These are phyloP conservation scores for Elephantulus edwardii DNA, from an alignment of 2,113 vertebrate species.

Conservation along the genomic window DNA sequence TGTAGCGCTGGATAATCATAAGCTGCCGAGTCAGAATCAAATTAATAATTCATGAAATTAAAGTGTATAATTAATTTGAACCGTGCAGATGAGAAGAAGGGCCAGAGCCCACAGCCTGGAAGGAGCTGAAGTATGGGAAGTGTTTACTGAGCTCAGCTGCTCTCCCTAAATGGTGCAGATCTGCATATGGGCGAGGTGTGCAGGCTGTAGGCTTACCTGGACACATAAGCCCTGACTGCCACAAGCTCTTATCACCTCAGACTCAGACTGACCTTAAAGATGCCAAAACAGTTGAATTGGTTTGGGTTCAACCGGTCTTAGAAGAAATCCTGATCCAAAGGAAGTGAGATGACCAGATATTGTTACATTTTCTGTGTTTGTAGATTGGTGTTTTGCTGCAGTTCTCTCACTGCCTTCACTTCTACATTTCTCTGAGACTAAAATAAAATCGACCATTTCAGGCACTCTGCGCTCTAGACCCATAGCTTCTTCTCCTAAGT, in stretches of 20 bases:
- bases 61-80: conserved; percentile 99
- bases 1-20: conserved; percentile 94
- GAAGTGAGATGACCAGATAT: background rate
- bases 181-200: background rate
- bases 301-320: background rate
- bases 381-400: rapidly evolving
- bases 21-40: conserved; percentile 98
- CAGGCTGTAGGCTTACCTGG: background rate
- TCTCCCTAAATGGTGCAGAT: background rate
- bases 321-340: background rate
- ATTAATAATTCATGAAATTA: conserved; percentile 99
- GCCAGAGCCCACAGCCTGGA: conserved; percentile 76
- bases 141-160: conserved; percentile 41
- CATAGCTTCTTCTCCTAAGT: background rate
- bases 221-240: rapidly evolving
- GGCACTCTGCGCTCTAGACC: background rate
- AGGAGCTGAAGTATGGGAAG: conserved; percentile 61
- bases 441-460: background rate
- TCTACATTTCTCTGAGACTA: too few species aligned
- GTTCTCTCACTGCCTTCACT: too few species aligned
- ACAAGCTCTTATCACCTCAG: background rate
- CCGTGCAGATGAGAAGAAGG: conserved; percentile 86
- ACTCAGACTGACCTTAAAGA: background rate
- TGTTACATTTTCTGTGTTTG: background rate
- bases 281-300: background rate